Base-by-base conservation (phyloP, 2,888 invertebrate species). In the Philaethria dido region DNA sequence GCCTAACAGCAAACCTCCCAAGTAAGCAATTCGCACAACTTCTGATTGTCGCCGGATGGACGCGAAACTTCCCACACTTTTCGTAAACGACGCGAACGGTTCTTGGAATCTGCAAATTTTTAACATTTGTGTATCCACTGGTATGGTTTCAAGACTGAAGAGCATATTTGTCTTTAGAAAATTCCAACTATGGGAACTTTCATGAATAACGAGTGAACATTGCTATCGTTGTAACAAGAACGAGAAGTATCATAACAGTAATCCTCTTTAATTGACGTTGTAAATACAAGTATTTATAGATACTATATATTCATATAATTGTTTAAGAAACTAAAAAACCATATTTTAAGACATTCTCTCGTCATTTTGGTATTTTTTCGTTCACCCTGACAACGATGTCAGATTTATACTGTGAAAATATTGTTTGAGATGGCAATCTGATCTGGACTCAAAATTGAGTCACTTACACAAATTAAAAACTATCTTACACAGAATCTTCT, bases 1-100 rank as follows among this genome's bases (percentile, higher is more conserved):
- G 86, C 86, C 88, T 87, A 80, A 79, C 78, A 82, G 80, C 82
- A 79, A 83, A 79, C 83, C 86, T 79, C 83, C 83, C 83, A 81
- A 77, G 83, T 79, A 76, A 74, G 82, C 82, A 84, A 85, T 83
- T 83, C 77, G 80, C 79, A 82, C 74, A 73, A 68, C 69, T 65
- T 64, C 71, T 69, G 76, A 78, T 14, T 3, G 16, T 16, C 42
- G 57, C 42, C 22, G 39, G 39, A 57, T 29, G 50, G 50, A 25
- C 74, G 76, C 76, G 74, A 72, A 74, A 74, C 77, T 87, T 87
- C 87, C 85, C 85, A 86, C 84, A 85, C 70, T 74, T 72, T 67
- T 69, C 75, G 75, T 73, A 66, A 74, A 73, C 68, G 77, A 79
- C 76, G 75, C 77, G 76, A 78, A 74, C 70, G 74, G 80, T 84